Percentiles rank a stretch among this genome's conserved stretches.
These are phyloP conservation scores for Rhyacichthys aspro DNA, from an alignment of 2,797 vertebrate species.

Conservation along the genomic window DNA sequence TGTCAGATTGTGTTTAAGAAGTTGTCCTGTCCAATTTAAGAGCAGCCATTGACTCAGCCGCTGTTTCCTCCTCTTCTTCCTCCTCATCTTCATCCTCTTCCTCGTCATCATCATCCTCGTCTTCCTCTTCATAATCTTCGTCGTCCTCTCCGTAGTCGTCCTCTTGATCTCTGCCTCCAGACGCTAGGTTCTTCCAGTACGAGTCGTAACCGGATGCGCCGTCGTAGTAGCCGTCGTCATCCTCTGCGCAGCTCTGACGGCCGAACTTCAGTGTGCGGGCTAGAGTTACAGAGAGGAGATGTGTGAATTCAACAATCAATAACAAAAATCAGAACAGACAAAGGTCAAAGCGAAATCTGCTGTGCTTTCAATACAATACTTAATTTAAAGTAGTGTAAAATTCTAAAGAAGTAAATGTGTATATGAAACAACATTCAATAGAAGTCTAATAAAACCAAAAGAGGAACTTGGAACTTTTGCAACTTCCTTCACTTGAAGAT, in stretches of 20 bases:
- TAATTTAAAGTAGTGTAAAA: too few relatives aligned
- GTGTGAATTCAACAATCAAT: too few relatives aligned
- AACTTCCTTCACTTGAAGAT: neutral
- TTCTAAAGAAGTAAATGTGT: too few relatives aligned
- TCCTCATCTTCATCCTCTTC: slow-evolving; percentile 85
- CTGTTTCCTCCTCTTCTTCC: slow-evolving; percentile 78
- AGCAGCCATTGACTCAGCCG: slow-evolving; percentile 77
- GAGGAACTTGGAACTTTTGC: neutral
- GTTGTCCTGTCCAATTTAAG: slow-evolving; percentile 77
- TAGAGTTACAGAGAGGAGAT: slow-evolving; percentile 48
- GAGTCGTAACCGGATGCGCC: slow-evolving; percentile 89
- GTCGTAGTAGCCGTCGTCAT: slow-evolving; percentile 82
- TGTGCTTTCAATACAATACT: neutral
- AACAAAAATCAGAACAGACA: too few relatives aligned
- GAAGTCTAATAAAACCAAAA: too few relatives aligned
- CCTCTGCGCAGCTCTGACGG: slow-evolving; percentile 87
- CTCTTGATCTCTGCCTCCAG: slow-evolving; percentile 73
- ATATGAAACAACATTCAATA: too few relatives aligned
- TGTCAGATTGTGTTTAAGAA: slow-evolving; percentile 23
- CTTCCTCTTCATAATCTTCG: slow-evolving; percentile 56
- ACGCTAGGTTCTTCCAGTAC: slow-evolving; percentile 90
- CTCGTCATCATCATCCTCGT: slow-evolving; percentile 82
- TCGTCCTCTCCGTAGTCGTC: slow-evolving; percentile 63
- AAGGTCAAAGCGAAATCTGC: slow-evolving; percentile 1
- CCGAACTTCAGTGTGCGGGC: slow-evolving; percentile 94